phyloP scores from a whole-genome alignment of 2,797 vertebrate species.

The Arnoldichthys spilopterus region DNA sequence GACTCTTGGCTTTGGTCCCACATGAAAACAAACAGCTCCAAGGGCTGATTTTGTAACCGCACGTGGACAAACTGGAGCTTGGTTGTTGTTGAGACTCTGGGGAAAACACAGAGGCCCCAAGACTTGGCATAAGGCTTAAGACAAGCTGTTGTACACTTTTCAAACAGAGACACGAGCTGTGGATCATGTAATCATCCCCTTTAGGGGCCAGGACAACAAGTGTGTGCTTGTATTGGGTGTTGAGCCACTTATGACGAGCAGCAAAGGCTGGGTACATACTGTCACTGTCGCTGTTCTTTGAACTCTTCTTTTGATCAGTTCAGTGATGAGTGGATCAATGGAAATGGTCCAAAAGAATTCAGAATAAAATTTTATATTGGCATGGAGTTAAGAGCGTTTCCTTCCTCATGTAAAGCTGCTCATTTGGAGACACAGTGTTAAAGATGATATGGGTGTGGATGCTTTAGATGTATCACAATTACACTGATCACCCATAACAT shows the following conservation, averaged over 20 bases:
- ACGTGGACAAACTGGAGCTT: not conserved
- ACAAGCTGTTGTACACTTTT: not conserved
- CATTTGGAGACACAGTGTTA: not conserved
- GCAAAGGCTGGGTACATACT: not conserved
- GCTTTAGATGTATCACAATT: no score
- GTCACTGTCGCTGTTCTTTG: not conserved
- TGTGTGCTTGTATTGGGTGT: slow-evolving; percentile 18
- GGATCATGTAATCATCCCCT: slow-evolving; percentile 11
- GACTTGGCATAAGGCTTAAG: slow-evolving; percentile 14
- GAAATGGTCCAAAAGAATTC: no score
- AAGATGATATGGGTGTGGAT: not conserved
- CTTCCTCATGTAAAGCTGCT: not conserved
- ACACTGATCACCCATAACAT: no score
- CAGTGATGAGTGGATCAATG: not conserved
- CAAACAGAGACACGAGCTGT: not conserved
- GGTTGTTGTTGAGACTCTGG: slow-evolving; percentile 36
- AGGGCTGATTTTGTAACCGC: slow-evolving; percentile 14
- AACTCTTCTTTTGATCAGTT: not conserved
- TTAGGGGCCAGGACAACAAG: not conserved
- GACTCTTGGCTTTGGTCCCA: slow-evolving; percentile 24
- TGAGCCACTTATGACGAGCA: not conserved
- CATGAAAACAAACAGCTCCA: slow-evolving; percentile 33
- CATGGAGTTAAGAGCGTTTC: not conserved
- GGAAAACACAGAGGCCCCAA: slow-evolving; percentile 11
- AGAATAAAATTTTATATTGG: not conserved